Percentiles rank a stretch among this genome's conserved stretches.
Evolutionary conservation across 2,797 vertebrate species (phyloP).

Genomic region (Momotus momota): DNA sequence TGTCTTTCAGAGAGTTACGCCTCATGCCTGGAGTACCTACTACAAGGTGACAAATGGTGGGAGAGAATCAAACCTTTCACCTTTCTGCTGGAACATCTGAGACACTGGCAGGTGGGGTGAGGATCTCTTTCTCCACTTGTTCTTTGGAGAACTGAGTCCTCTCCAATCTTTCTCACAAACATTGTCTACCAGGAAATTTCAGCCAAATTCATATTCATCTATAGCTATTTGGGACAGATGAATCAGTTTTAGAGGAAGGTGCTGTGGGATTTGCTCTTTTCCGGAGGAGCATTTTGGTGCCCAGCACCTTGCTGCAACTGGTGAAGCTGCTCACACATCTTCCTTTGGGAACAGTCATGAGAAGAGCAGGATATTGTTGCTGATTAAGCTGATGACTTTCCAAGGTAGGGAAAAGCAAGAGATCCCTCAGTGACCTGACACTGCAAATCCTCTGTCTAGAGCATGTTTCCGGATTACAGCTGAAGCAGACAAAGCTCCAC

Average conservation of each 20-base stretch:
- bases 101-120: rapidly evolving
- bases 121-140: not conserved
- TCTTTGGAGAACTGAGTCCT: not conserved
- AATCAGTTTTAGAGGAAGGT: not conserved
- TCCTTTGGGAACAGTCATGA: not conserved
- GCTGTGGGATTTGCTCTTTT: rapidly evolving
- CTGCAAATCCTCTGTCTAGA: conserved; percentile 32
- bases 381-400: not conserved
- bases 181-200: not conserved
- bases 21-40: not conserved
- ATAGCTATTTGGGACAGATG: not conserved
- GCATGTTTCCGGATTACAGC: conserved; percentile 52
- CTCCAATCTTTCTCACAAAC: not conserved
- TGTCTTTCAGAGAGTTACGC: not conserved
- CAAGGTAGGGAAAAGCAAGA: conserved; percentile 26
- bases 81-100: not conserved
- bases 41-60: not conserved
- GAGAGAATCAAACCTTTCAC: not conserved
- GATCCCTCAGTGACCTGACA: conserved; percentile 30
- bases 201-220: not conserved
- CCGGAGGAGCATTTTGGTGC: not conserved
- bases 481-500: conserved; percentile 54
- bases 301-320: not conserved
- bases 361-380: not conserved
- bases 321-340: rapidly evolving